These are phyloP conservation scores for Protaetia brevitarsis DNA, from an alignment of 1,140 invertebrate genomes.

Conservation along the genomic window DNA sequence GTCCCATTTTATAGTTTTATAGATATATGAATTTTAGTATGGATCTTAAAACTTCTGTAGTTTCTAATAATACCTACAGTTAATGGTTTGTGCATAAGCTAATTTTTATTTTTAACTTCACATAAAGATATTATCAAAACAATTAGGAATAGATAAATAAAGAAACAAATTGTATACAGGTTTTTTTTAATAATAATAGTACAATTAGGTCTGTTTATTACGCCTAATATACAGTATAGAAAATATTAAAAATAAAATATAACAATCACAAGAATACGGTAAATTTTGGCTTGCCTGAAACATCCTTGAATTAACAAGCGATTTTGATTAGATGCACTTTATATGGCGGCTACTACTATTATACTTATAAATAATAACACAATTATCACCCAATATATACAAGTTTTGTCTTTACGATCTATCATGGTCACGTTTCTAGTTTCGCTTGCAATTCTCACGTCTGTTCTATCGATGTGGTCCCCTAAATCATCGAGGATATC, in stretches of 20 bases:
- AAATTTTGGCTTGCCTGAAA: neutral
- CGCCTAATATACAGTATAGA: neutral
- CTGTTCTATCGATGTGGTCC: conserved; percentile 69
- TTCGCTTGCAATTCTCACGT: conserved; percentile 62
- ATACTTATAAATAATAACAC: conserved; percentile 61
- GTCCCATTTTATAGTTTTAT: too few relatives aligned
- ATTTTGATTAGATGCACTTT: conserved; percentile 23
- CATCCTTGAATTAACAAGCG: too few relatives aligned
- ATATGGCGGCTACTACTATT: conserved; percentile 39
- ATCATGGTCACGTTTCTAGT: conserved; percentile 66
- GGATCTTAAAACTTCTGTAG: too few relatives aligned
- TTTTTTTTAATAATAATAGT: neutral
- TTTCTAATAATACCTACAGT: too few relatives aligned
- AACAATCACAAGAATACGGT: neutral
- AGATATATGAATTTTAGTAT: neutral
- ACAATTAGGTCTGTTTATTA: neutral
- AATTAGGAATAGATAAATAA: neutral
- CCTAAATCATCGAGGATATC: conserved; percentile 78
- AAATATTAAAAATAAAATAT: conserved; percentile 2
- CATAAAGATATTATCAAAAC: neutral
- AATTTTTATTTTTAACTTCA: neutral
- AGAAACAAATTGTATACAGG: neutral
- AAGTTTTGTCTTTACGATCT: conserved; percentile 66
- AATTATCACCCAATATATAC: conserved; percentile 69
- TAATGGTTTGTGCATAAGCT: neutral